phyloP scores from a whole-genome alignment of 1,140 invertebrate genomes.

The Brachionus paranguensis region DNA sequence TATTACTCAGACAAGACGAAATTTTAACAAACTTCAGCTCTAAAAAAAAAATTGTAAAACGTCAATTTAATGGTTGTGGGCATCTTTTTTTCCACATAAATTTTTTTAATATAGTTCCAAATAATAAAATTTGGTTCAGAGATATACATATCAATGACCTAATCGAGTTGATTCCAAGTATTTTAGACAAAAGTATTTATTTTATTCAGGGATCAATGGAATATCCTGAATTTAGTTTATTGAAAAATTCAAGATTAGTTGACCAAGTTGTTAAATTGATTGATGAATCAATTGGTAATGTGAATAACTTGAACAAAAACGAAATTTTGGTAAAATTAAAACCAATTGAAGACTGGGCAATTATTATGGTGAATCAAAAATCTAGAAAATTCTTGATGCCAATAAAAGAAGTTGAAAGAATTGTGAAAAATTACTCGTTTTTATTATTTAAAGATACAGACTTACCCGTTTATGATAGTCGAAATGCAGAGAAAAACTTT shows the following conservation, averaged over 20 bases:
- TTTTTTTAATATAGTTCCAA: not conserved
- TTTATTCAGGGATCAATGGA: not conserved
- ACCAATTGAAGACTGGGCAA: not conserved
- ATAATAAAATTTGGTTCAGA: not conserved
- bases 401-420: not conserved
- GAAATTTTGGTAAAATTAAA: not conserved
- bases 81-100: not conserved
- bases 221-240: not conserved
- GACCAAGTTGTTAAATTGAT: not conserved
- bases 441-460: not conserved
- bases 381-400: not conserved
- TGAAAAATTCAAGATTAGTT: not conserved
- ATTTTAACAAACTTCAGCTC: not conserved
- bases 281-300: not conserved
- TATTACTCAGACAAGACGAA: not conserved
- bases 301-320: not conserved
- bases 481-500: not conserved
- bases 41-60: not conserved
- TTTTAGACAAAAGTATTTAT: not conserved
- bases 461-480: not conserved
- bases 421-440: not conserved
- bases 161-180: not conserved
- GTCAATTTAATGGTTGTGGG: not conserved
- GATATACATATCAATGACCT: not conserved
- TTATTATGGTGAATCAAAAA: not conserved